Percentiles rank a stretch among this genome's conserved stretches.
Evolutionary conservation across 2,888 invertebrate species (phyloP).

Genomic region (Clistopyga incitator): DNA sequence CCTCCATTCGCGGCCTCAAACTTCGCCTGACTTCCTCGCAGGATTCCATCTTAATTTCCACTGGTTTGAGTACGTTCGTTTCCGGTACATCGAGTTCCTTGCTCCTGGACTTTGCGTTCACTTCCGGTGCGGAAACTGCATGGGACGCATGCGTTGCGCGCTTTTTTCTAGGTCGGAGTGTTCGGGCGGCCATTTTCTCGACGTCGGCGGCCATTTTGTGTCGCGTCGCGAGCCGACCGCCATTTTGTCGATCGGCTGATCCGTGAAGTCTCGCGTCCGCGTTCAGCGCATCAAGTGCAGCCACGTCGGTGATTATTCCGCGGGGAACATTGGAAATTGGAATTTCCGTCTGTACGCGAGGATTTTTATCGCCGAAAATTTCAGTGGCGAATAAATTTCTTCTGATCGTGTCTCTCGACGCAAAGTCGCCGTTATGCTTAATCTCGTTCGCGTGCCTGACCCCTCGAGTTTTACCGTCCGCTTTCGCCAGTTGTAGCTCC

Average conservation of each 20-base stretch:
- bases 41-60: constrained; percentile 73
- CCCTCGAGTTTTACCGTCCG: neutral
- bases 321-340: constrained; percentile 15
- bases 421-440: constrained; percentile 1
- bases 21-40: constrained; percentile 62
- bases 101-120: constrained; percentile 23
- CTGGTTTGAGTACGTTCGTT: neutral
- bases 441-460: neutral
- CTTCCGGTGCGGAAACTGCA: neutral
- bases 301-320: neutral
- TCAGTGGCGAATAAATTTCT: constrained; percentile 61
- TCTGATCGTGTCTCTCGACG: constrained; percentile 34
- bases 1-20: constrained; percentile 74
- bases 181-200: constrained; percentile 33
- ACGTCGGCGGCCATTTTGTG: constrained; percentile 4
- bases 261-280: neutral
- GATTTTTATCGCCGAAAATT: constrained; percentile 52
- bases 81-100: neutral
- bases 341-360: constrained; percentile 28
- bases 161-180: constrained; percentile 76
- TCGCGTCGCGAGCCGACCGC: neutral
- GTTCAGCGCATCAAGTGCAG: neutral
- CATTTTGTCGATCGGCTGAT: constrained; percentile 8
- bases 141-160: constrained; percentile 68
- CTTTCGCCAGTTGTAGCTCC: neutral